Evolutionary conservation across 2,888 invertebrate species (phyloP), one percentile per base, ranked within the genome.

Genomic region (Rhyacophila evoluta): DNA sequence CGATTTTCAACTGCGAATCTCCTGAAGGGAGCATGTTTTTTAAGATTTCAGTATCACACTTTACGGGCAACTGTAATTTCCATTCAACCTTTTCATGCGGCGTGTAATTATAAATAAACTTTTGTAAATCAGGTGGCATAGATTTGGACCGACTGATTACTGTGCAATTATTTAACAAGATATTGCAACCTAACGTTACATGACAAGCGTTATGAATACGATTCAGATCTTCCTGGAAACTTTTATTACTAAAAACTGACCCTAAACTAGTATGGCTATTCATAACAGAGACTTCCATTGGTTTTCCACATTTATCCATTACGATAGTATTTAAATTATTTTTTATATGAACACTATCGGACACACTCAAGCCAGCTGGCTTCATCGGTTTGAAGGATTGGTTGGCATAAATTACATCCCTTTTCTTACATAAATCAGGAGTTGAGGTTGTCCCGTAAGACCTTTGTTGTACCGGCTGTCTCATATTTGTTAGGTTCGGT

Each of bases 391-490:
- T 25, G 2, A 55, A 8, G 29, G 29, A 33, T 33, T 33, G 29
- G 8, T 55, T 55, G 15, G 15, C 1, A 19, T 25, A 55, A 25
- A 6, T 19, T 4, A 6, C 6, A 8, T 55, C 55, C 10, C 15
- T 55, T 55, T 55, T 55, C 19, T 55, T 55, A 55, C 19, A 19
- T 55, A 1, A 3, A 55, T 55, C 33, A 12, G 19, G 12, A 12
- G 10, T 33, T 15, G 74, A 29, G 27, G 69, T 29, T 3, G 70
- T 75, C 19, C 70, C 70, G 36, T 75, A 75, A 37, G 10, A 29
- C 4, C 75, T 70, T 10, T 41, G n/a, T 19, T 12, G 19, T 5
- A 4, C 8, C 1, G 55, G 25, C 19, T 55, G 55, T 55, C 10
- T 55, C 55, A 55, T 55, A 19, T 55, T 25, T 19, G 10, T 55